Base-by-base conservation (phyloP, 2,797 vertebrate genomes). In the Malurus leucopterus region DNA sequence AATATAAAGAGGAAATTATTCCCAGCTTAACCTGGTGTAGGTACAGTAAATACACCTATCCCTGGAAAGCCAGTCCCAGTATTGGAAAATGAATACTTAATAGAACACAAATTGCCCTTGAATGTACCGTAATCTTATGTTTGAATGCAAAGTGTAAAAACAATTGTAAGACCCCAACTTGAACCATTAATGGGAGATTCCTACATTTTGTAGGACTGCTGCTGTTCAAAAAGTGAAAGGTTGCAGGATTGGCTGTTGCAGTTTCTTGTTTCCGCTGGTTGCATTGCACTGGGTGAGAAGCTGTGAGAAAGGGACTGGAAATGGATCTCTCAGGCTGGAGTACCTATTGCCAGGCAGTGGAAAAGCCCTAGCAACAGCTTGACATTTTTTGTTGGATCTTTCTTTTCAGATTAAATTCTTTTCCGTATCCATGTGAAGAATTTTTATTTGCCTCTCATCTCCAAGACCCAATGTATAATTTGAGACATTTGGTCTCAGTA, bases 211-310 rank as follows among this genome's bases (percentile, higher is more conserved):
- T n/a, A 53, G 21, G 53, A 38, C 26, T 22, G 19, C 12, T n/a
- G 29, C 36, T 36, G 15, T 40, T 29, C 1, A 68, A 63, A 38
- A 72, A 72, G 29, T 9, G 30, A 24, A 59, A 62, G 5, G 12
- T 47, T 36, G 4, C 40, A 43, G 15, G 36, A 64, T 14, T 22
- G 20, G 9, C 17, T 53, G 8, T 46, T 24, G 18, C 5, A 17
- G 27, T 73, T 77, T 51, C 12, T 50, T 5, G 3, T 15, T 76
- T 86, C 24, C 10, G 8, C 6, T 7, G 20, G 3, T 9, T 69
- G 14, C 13, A 23, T 11, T 15, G 32, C 8, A 9, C 14, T n/a
- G 0, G 0, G 3, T 23, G 41, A 55, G n/a, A 38, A 11, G 22
- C 13, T 76, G 18, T 22, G 22, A 59, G 68, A 70, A 71, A 79